These are phyloP conservation scores for Stenotaenia linearis DNA, from an alignment of 2,888 invertebrate species.

Conservation along the genomic window DNA sequence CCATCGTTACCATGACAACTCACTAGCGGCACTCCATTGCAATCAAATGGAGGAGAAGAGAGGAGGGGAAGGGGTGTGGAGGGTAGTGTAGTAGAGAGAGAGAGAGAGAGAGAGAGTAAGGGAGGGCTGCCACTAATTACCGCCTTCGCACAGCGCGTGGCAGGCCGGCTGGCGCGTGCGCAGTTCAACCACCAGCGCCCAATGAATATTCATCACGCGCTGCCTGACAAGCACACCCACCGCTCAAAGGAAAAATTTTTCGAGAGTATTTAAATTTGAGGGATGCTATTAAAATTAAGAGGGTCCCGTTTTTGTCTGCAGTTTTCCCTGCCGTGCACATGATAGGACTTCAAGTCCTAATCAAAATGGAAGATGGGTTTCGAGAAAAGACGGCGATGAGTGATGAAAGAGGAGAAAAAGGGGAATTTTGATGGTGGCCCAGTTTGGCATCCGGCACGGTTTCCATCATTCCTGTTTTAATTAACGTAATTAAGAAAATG, in stretches of 20 bases:
- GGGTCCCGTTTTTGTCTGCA: background rate
- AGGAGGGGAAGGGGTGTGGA: background rate
- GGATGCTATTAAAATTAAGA: background rate
- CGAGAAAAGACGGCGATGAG: background rate
- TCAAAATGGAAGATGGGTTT: background rate
- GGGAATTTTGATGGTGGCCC: background rate
- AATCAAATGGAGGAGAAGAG: conserved; percentile 9
- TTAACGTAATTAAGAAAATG: conserved; percentile 4
- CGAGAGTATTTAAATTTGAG: conserved; percentile 5
- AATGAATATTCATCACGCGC: conserved; percentile 9
- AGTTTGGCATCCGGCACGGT: background rate
- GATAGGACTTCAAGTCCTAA: background rate
- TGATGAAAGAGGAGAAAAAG: background rate
- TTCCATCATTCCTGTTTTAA: conserved; percentile 9
- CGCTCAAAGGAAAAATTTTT: conserved; percentile 4
- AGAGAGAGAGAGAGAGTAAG: background rate
- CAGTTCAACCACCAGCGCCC: conserved; percentile 4
- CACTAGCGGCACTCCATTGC: conserved; percentile 9
- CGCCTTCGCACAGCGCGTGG: conserved; percentile 9
- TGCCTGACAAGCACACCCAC: conserved; percentile 9
- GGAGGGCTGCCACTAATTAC: conserved; percentile 1
- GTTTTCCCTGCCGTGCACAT: background rate
- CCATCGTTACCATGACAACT: conserved; percentile 4
- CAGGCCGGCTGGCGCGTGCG: conserved; percentile 9
- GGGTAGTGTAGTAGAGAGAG: background rate